phyloP scores from a whole-genome alignment of 1,140 invertebrate species.

The Adoxophyes honmai region DNA sequence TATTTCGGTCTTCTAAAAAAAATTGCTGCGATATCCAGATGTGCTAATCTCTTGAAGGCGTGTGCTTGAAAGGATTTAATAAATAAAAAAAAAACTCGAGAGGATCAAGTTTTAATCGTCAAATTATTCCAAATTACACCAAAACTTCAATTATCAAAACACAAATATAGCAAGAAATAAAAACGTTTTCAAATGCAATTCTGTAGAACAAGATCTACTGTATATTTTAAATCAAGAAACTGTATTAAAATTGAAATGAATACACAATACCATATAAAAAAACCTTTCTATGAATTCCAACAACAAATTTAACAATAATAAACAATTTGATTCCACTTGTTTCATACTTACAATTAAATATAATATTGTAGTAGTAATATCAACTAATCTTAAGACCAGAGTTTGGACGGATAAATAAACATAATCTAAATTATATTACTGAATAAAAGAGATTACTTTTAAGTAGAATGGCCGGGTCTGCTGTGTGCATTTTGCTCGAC shows the following conservation, averaged over 20 bases:
- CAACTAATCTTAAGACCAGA: conserved; percentile 35
- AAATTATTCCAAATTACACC: conserved; percentile 12
- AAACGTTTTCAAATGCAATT: not conserved
- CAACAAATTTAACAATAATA: conserved; percentile 29
- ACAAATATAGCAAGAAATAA: not conserved
- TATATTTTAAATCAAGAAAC: not conserved
- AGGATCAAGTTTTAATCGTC: conserved; percentile 9
- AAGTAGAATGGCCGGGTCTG: not conserved
- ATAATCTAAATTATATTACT: conserved; percentile 11
- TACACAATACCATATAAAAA: not conserved
- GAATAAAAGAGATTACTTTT: not conserved
- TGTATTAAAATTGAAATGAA: conserved; percentile 6
- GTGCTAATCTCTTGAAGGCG: no score
- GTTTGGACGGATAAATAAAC: conserved; percentile 28
- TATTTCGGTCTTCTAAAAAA: no score
- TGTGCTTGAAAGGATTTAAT: no score
- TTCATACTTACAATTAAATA: conserved; percentile 12
- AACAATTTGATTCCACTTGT: conserved; percentile 14
- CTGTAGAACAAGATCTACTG: no score
- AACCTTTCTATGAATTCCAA: not conserved
- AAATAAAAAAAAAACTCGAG: not conserved
- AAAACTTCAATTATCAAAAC: conserved; percentile 5
- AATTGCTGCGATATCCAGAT: no score
- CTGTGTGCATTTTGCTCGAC: not conserved
- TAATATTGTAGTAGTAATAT: conserved; percentile 17